Conservation (phyloP, 2,888 invertebrate genomes). For the Cerastoderma edule region DNA sequence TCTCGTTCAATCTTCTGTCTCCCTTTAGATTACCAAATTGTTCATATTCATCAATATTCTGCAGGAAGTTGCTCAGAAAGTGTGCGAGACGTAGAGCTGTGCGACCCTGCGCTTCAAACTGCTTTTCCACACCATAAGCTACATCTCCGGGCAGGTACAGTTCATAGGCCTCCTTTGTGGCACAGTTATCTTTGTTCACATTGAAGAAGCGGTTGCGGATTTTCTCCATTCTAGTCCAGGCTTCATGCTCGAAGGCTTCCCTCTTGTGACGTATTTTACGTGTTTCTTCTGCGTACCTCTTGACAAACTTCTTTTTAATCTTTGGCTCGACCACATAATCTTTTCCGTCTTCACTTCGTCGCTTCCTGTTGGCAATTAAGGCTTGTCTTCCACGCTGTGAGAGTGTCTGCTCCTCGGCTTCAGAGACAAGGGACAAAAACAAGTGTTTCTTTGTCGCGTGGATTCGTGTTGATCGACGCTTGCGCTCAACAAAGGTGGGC, state of each 20-base stretch:
- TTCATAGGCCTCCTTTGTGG: conserved; percentile 71
- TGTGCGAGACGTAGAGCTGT: conserved; percentile 98
- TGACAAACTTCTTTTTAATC: conserved; percentile 52
- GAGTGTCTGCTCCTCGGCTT: conserved; percentile 29
- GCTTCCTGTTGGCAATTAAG: conserved; percentile 46
- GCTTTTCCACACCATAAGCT: conserved; percentile 93
- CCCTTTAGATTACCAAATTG: conserved; percentile 82
- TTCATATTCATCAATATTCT: conserved; percentile 85
- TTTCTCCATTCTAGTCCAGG: conserved; percentile 69
- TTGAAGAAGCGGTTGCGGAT: conserved; percentile 69
- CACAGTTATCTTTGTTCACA: conserved; percentile 75
- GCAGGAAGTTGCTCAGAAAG: conserved; percentile 97
- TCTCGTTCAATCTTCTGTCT: conserved; percentile 85
- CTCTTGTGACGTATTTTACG: conserved; percentile 66
- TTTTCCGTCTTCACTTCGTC: conserved; percentile 36
- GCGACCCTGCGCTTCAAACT: conserved; percentile 96
- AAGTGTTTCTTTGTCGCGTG: conserved; percentile 32
- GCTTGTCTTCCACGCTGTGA: conserved; percentile 14
- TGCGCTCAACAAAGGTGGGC: conserved; percentile 70
- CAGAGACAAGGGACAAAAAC: conserved; percentile 37
- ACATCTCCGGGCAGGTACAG: conserved; percentile 90
- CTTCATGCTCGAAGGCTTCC: conserved; percentile 75
- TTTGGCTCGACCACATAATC: conserved; percentile 32
- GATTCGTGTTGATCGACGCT: conserved; percentile 57
- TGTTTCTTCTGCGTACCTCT: conserved; percentile 58